These are phyloP conservation scores for Ibycter americanus DNA, from an alignment of 2,797 vertebrate species.

Conservation along the genomic window DNA sequence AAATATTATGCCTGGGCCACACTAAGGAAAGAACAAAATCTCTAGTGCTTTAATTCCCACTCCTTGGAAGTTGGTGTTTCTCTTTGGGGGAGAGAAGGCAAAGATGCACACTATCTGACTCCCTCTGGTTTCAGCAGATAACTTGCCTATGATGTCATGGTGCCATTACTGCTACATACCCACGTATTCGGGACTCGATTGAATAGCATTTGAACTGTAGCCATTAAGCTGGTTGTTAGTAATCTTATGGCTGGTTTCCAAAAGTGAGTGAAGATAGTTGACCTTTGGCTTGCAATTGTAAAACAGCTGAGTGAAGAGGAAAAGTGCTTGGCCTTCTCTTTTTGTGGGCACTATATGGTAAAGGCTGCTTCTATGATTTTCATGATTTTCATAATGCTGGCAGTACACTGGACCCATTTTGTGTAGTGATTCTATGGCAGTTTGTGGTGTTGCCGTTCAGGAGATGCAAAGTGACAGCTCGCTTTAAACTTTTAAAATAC, in stretches of 20 bases:
- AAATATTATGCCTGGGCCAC: not conserved
- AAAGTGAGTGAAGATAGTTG: constrained; percentile 56
- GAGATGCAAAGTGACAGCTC: not conserved
- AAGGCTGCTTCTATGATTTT: not conserved
- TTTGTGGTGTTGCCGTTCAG: not conserved
- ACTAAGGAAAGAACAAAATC: not conserved
- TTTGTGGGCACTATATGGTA: not conserved
- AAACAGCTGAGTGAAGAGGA: constrained; percentile 63
- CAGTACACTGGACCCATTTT: not conserved
- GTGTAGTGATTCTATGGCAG: not conserved
- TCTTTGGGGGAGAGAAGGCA: not conserved
- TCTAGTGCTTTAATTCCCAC: not conserved
- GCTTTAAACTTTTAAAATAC: not conserved
- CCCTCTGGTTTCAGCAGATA: constrained; percentile 57
- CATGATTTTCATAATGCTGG: not conserved
- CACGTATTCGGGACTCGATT: not conserved
- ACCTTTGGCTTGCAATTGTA: constrained; percentile 67
- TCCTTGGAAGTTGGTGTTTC: not conserved
- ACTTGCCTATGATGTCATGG: constrained; percentile 66
- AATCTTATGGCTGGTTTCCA: constrained; percentile 75
- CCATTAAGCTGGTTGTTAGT: constrained; percentile 72
- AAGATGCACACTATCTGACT: not conserved
- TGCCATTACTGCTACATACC: constrained; percentile 55
- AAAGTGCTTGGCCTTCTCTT: constrained; percentile 10
- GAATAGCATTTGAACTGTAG: constrained; percentile 63